Evolutionary conservation across 2,888 invertebrate species (phyloP).

Genomic region (Coleophora deauratella): DNA sequence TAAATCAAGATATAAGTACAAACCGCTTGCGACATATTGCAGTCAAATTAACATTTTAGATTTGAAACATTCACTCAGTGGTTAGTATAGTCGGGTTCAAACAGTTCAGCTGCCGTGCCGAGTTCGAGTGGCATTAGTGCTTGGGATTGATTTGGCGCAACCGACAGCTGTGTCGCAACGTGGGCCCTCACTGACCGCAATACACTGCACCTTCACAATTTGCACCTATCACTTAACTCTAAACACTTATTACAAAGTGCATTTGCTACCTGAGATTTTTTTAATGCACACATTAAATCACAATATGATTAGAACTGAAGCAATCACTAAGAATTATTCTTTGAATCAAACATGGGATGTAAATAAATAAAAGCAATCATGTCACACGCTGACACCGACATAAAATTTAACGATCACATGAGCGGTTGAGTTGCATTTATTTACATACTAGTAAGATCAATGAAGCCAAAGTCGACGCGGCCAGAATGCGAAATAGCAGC

Average conservation of each 20-base stretch:
- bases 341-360: too few relatives aligned
- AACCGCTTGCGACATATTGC: too few relatives aligned
- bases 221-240: not conserved
- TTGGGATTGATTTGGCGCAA: slow-evolving; percentile 60
- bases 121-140: slow-evolving; percentile 41
- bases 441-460: slow-evolving; percentile 14
- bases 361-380: slow-evolving; percentile 27
- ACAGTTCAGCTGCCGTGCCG: too few relatives aligned
- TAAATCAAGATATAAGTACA: not conserved
- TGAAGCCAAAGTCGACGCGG: slow-evolving; percentile 8
- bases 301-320: too few relatives aligned
- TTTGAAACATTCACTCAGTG: too few relatives aligned
- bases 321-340: too few relatives aligned
- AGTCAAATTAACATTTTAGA: too few relatives aligned
- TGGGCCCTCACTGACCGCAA: slow-evolving; percentile 47
- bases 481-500: slow-evolving; percentile 19
- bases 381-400: slow-evolving; percentile 21
- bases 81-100: too few relatives aligned
- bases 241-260: slow-evolving; percentile 24
- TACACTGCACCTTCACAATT: slow-evolving; percentile 24
- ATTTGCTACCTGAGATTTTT: too few relatives aligned
- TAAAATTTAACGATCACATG: slow-evolving; percentile 12
- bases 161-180: slow-evolving; percentile 42
- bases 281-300: too few relatives aligned
- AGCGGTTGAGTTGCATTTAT: slow-evolving; percentile 11